Conservation (phyloP, 2,113 vertebrate genomes). For the Tragelaphus scriptus region DNA sequence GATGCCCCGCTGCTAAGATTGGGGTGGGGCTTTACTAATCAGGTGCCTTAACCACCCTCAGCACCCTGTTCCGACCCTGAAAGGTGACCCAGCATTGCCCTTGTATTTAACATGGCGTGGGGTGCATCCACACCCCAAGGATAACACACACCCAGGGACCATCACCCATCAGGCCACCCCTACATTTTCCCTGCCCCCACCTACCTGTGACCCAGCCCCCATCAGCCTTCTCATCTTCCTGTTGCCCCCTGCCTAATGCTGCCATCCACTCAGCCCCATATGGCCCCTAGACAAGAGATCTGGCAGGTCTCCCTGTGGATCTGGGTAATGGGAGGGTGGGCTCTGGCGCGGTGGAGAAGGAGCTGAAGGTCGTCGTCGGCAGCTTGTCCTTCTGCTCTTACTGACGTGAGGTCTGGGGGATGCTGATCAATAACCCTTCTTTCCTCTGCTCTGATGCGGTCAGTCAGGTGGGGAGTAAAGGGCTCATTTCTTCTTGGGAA, state of each 20-base stretch:
- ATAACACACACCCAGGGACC: neutral
- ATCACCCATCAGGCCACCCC: neutral
- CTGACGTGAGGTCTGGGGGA: neutral
- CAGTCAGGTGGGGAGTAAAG: neutral
- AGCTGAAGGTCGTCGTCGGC: fast-evolving
- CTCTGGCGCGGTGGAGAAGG: neutral
- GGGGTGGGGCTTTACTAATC: neutral
- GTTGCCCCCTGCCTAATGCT: neutral
- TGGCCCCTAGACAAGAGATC: fast-evolving
- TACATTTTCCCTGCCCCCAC: neutral
- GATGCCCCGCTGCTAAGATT: neutral
- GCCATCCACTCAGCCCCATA: neutral
- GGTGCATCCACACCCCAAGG: neutral
- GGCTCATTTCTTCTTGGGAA: no score
- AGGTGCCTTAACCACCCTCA: neutral
- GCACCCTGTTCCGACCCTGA: neutral
- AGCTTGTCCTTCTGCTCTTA: neutral
- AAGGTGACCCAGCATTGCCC: neutral
- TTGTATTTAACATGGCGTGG: fast-evolving
- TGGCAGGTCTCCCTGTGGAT: neutral
- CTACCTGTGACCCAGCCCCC: neutral
- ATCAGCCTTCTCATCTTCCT: neutral
- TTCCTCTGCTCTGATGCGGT: neutral
- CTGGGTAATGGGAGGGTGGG: neutral
- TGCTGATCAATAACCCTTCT: neutral